A percentile compares a stretch with the other conserved stretches of the same genome.
phyloP scores from a whole-genome alignment of 1,140 invertebrate species.

The Meloidogyne chitwoodi region DNA sequence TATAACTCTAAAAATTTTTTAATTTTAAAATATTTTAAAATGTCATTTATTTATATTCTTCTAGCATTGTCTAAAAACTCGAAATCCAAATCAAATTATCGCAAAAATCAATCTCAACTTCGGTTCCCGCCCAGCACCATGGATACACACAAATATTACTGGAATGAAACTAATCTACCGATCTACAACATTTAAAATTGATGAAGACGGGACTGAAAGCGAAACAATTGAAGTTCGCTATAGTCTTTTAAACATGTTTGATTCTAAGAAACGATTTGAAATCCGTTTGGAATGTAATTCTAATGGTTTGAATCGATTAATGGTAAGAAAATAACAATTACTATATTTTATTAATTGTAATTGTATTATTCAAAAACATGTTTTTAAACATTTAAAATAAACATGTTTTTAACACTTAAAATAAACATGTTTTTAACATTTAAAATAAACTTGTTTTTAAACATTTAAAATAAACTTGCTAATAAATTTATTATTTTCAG shows the following conservation, averaged over 20 bases:
- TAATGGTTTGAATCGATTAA: not conserved
- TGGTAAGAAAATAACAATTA: not conserved
- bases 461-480: not conserved
- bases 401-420: no score
- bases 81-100: not conserved
- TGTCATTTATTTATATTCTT: not conserved
- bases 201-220: not conserved
- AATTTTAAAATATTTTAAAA: no score
- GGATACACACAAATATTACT: not conserved
- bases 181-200: not conserved
- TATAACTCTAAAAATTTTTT: no score
- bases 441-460: not conserved
- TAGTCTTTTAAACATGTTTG: not conserved
- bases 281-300: conserved; percentile 4
- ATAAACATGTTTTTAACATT: not conserved
- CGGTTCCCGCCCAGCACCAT: not conserved
- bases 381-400: not conserved
- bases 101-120: conserved; percentile 6
- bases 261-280: not conserved
- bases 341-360: no score
- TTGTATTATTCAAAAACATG: not conserved
- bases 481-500: not conserved
- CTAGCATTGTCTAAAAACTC: not conserved
- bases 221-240: not conserved
- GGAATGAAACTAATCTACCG: conserved; percentile 5